Evolutionary conservation across 2,888 invertebrate species (phyloP).

Genomic region (Danaus chrysippus): DNA sequence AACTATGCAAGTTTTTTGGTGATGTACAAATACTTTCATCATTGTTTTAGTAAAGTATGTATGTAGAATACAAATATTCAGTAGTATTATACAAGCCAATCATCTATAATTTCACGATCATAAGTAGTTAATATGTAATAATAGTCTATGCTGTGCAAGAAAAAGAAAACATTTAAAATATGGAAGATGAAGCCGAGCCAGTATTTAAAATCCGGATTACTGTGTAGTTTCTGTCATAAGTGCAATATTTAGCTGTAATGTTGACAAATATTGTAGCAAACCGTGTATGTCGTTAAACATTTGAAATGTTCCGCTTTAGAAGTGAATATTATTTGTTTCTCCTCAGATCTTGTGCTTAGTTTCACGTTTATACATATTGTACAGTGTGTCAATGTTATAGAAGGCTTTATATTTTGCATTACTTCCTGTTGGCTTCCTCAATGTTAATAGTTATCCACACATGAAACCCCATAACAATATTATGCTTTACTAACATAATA

Average conservation of each 20-base stretch:
- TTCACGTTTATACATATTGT: conserved; percentile 43
- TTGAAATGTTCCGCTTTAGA: conserved; percentile 16
- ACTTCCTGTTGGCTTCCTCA: conserved; percentile 67
- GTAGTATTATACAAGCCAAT: conserved; percentile 38
- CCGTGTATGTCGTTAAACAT: conserved; percentile 31
- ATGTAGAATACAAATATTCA: conserved; percentile 33
- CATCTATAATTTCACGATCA: conserved; percentile 47
- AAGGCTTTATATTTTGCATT: conserved; percentile 55
- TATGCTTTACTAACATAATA: conserved; percentile 58
- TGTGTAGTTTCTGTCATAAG: conserved; percentile 66
- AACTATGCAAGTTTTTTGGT: conserved; percentile 32
- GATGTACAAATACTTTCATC: conserved; percentile 38
- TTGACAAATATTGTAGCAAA: conserved; percentile 44
- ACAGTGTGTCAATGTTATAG: conserved; percentile 32
- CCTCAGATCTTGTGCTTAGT: conserved; percentile 32
- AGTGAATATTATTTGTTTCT: conserved; percentile 18
- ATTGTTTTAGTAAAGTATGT: conserved; percentile 31
- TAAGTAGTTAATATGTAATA: conserved; percentile 46
- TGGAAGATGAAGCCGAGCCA: conserved; percentile 73
- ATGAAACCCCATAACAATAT: conserved; percentile 52
- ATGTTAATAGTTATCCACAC: conserved; percentile 56
- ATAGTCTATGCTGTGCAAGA: conserved; percentile 39
- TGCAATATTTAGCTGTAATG: conserved; percentile 71
- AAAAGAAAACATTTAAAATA: conserved; percentile 50
- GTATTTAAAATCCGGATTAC: conserved; percentile 75